Percentiles rank a stretch among this genome's conserved stretches.
These are phyloP conservation scores for Leucoptera coffeella DNA, from an alignment of 2,888 invertebrate genomes.

Conservation along the genomic window DNA sequence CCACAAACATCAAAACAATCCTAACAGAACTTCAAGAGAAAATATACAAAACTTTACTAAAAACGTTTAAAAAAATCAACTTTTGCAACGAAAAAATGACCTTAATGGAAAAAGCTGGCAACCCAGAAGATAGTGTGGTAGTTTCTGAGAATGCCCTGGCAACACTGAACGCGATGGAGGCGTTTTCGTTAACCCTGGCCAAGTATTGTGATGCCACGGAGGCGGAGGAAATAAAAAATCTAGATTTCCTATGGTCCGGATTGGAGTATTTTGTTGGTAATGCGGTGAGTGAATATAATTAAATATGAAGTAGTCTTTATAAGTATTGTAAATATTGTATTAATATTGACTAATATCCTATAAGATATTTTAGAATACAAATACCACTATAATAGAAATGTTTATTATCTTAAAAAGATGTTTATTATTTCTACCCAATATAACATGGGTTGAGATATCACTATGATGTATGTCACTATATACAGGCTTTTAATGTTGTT, in stretches of 20 bases:
- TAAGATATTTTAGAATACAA: too few species aligned
- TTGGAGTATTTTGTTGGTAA: constrained; percentile 27
- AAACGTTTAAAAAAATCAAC: constrained; percentile 27
- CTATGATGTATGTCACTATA: too few species aligned
- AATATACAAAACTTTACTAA: constrained; percentile 22
- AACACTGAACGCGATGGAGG: constrained; percentile 33
- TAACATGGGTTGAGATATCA: too few species aligned
- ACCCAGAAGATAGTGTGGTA: constrained; percentile 19
- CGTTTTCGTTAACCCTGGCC: constrained; percentile 29
- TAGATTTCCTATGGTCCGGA: constrained; percentile 27
- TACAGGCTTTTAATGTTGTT: too few species aligned
- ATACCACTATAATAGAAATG: too few species aligned
- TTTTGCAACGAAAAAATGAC: constrained; percentile 15
- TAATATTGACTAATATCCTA: too few species aligned
- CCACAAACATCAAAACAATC: constrained; percentile 26
- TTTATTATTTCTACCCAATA: too few species aligned
- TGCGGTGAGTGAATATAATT: constrained; percentile 43
- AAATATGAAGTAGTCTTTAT: too few species aligned
- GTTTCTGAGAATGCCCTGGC: constrained; percentile 18
- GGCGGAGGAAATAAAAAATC: constrained; percentile 21
- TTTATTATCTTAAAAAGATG: too few species aligned
- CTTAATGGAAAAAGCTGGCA: constrained; percentile 11
- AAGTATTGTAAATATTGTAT: too few species aligned
- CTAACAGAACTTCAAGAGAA: constrained; percentile 36
- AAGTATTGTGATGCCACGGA: constrained; percentile 33